Conservation (phyloP, 2,797 vertebrate genomes). For the Argentina silus region DNA sequence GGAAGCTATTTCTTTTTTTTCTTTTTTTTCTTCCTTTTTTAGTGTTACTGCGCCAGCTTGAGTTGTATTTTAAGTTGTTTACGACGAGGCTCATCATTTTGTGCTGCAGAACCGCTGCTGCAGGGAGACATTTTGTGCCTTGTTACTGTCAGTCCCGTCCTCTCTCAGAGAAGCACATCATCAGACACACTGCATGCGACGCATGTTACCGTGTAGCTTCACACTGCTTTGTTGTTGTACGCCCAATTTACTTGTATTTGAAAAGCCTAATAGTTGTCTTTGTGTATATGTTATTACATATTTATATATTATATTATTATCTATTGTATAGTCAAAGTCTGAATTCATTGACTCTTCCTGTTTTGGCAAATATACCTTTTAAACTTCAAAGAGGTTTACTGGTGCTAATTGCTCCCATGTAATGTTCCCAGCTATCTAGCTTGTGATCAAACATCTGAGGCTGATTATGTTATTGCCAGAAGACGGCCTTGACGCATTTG, state of each 20-base stretch:
- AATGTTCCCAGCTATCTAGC: neutral
- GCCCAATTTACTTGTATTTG: neutral
- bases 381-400: neutral
- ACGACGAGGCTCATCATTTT: constrained; percentile 31
- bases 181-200: constrained; percentile 26
- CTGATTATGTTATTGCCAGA: neutral
- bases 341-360: constrained; percentile 43
- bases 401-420: neutral
- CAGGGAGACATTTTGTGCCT: constrained; percentile 28
- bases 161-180: neutral
- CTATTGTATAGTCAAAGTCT: neutral
- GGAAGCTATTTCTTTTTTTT: neutral
- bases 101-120: constrained; percentile 31
- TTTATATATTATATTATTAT: too few species aligned
- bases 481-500: neutral
- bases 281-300: neutral
- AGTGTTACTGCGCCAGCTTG: neutral
- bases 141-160: constrained; percentile 11
- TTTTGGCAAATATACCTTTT: constrained; percentile 18
- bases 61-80: constrained; percentile 47
- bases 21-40: neutral
- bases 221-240: neutral
- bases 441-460: neutral
- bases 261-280: neutral
- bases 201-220: neutral